Evolutionary conservation across 2,888 invertebrate genomes (phyloP), one percentile per base, ranked within the genome.

Genomic region (Aleiodes leptofemur): DNA sequence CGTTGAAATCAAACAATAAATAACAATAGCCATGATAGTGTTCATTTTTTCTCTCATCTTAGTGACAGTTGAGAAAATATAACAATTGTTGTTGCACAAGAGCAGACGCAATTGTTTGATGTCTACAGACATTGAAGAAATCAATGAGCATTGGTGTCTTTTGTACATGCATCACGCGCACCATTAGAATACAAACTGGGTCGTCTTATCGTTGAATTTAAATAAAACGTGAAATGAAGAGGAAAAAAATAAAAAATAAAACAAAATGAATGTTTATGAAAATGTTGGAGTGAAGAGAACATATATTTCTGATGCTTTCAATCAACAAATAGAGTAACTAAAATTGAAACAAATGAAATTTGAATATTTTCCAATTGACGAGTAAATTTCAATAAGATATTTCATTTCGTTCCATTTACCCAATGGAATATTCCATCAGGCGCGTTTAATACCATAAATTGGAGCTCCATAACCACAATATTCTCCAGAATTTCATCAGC

Each of bases 151-250:
- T 66, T 73, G 69, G 72, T 64, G 64, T 73, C 76, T 69, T 76
- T 79, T 79, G 77, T 77, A 74, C 64, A 55, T 68, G 55, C 73
- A 77, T 74, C 77, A 79, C 69, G 61, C 1, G 43, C 48, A 64
- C 73, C 73, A 79, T 79, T 77, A 79, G 73, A 77, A 74, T 74
- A 71, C 55, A 73, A 79, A 79, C 76, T 79, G 69, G 79, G 79
- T 79, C 79, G 74, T 73, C 68, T 71, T 74, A 76, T 79, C 77
- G 72, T 57, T 53, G 68, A 76, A 77, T 64, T 64, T 70, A 70
- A 72, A 75, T 66, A 50, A 57, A 55, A 50, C 7, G 23, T 9
- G 34, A 43, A 43, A 48, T 14, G 48, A 64, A 61, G 31, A 64
- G 34, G 2, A 9, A 23, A 8, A 5, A 16, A 29, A n/a, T n/a